Base-by-base conservation (phyloP, 2,888 invertebrate genomes). In the Heteromyza rotundicornis region DNA sequence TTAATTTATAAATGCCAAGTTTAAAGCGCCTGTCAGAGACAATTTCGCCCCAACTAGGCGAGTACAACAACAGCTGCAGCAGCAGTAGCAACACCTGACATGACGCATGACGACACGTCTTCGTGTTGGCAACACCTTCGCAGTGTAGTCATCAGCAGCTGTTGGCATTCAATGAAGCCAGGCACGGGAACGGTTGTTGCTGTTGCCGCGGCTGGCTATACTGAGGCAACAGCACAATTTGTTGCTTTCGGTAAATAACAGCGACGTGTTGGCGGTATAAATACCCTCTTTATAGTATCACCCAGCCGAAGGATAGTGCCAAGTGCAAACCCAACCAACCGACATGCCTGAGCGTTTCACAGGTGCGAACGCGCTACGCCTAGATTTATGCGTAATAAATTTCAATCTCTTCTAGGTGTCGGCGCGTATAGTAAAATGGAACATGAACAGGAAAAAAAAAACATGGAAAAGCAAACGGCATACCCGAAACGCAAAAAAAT, bases 351-450 rank as follows among this genome's bases (percentile, higher is more conserved):
- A 17, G n/a, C 20, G 36, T 44, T 44, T 59, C 50, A 59, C 75
- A 76, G 80, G 75, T 80, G 77, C 71, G 64, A 76, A 70, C 71
- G 75, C 73, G 76, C n/a, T n/a, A n/a, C n/a, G n/a, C 73, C 74
- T 72, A 74, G 78, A 80, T 80, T 80, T 80, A 80, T 80, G 78
- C 74, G 72, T 77, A 80, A 80, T 80, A 79, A 79, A 80, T 80
- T 79, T 75, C 75, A 80, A 80, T 80, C 73, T 78, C 70, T 76
- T 78, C 66, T 52, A 24, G 40, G 50, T 50, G 3, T n/a, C n/a
- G n/a, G n/a, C n/a, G n/a, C n/a, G n/a, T n/a, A n/a, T n/a, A n/a
- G n/a, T n/a, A n/a, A n/a, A n/a, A n/a, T n/a, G n/a, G n/a, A n/a
- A n/a, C n/a, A n/a, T n/a, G n/a, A n/a, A n/a, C n/a, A n/a, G n/a